phyloP scores from a whole-genome alignment of 2,888 invertebrate species.

The Apamea anceps region DNA sequence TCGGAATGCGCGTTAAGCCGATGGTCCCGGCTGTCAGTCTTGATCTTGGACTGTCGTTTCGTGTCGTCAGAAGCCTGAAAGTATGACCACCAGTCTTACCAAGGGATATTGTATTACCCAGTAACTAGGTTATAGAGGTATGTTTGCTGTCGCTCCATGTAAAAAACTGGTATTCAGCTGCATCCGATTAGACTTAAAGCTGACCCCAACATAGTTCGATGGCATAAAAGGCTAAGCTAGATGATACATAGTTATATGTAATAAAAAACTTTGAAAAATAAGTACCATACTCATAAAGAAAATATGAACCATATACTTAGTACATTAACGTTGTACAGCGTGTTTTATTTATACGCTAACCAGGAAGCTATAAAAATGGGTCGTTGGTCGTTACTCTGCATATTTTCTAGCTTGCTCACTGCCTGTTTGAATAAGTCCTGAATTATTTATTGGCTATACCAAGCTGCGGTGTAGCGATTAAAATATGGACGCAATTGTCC shows the following conservation, averaged over 20 bases:
- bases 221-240: too few species aligned
- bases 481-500: constrained; percentile 44
- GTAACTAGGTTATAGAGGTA: too few species aligned
- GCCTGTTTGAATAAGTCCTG: constrained; percentile 59
- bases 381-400: constrained; percentile 63
- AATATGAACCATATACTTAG: neutral
- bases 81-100: too few species aligned
- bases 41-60: too few species aligned
- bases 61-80: too few species aligned
- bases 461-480: constrained; percentile 45
- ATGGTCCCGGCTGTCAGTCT: too few species aligned
- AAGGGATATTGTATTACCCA: too few species aligned
- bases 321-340: constrained; percentile 32
- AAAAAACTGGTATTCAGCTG: too few species aligned
- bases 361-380: constrained; percentile 67
- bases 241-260: neutral
- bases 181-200: too few species aligned
- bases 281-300: neutral
- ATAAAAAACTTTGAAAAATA: neutral
- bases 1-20: too few species aligned
- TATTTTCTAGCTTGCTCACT: constrained; percentile 65
- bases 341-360: constrained; percentile 51
- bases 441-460: constrained; percentile 63
- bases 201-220: too few species aligned
- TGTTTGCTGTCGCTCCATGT: too few species aligned